phyloP scores from a whole-genome alignment of 2,888 invertebrate species.

The Parapristionchus giblindavisi region DNA sequence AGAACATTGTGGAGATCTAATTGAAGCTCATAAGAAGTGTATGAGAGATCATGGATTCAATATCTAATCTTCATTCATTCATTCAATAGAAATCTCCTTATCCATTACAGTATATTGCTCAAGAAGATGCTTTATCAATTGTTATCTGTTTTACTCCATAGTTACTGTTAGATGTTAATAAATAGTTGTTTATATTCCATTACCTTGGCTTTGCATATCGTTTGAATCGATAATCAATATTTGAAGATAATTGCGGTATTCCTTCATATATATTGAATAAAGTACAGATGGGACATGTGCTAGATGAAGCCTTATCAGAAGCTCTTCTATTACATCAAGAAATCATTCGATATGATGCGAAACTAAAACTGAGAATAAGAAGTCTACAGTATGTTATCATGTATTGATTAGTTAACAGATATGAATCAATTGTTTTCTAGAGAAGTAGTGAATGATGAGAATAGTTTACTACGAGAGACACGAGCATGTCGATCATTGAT shows the following conservation, averaged over 20 bases:
- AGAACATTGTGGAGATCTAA: constrained; percentile 86
- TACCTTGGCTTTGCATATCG: neutral
- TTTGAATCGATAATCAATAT: constrained; percentile 3
- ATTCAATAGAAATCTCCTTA: too few relatives aligned
- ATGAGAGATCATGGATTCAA: constrained; percentile 96
- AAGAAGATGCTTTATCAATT: too few relatives aligned
- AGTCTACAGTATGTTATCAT: constrained; percentile 29
- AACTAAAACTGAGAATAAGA: constrained; percentile 43
- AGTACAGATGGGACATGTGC: constrained; percentile 17
- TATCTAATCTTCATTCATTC: too few relatives aligned
- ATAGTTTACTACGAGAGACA: constrained; percentile 34
- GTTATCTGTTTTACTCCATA: too few relatives aligned
- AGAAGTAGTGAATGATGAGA: constrained; percentile 30
- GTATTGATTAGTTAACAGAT: neutral
- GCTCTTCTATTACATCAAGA: constrained; percentile 44
- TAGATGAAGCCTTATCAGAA: constrained; percentile 36
- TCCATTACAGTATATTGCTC: too few relatives aligned
- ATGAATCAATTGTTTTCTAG: constrained; percentile 22
- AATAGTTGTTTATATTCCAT: too few relatives aligned
- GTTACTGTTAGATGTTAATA: too few relatives aligned
- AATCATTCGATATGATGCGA: constrained; percentile 46
- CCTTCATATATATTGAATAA: neutral
- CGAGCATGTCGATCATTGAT: constrained; percentile 25
- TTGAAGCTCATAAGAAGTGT: constrained; percentile 95
- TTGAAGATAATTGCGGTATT: neutral